These are phyloP conservation scores for Hafferia zeledoni DNA, from an alignment of 2,797 vertebrate genomes.

Conservation along the genomic window DNA sequence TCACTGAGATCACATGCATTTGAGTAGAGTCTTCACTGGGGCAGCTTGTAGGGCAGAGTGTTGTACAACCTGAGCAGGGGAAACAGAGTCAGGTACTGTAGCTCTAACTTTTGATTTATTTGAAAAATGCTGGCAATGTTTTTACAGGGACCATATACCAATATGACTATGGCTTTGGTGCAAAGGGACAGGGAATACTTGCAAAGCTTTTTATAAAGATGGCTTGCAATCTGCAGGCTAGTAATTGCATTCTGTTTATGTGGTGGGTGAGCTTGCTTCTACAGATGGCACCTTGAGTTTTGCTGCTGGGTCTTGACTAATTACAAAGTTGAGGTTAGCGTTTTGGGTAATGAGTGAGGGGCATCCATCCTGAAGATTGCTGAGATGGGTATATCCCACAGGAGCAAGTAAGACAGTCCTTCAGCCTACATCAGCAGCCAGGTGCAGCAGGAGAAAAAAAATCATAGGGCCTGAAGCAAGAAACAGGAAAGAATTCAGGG, in stretches of 20 bases:
- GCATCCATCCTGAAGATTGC: background rate
- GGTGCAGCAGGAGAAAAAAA: background rate
- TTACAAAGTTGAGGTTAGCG: background rate
- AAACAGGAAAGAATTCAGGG: background rate
- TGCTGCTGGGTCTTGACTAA: background rate
- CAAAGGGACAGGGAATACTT: slow-evolving; percentile 3
- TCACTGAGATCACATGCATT: background rate
- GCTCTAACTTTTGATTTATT: background rate
- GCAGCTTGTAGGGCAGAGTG: background rate
- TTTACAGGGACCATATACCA: background rate
- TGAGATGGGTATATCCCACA: background rate
- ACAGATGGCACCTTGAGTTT: background rate
- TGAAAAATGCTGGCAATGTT: background rate
- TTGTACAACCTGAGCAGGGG: background rate
- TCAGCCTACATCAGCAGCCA: background rate
- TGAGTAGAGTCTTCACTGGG: background rate
- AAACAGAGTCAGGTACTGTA: background rate
- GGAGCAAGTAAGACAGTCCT: background rate
- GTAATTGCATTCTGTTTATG: background rate
- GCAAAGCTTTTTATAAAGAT: background rate
- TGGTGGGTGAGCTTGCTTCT: background rate
- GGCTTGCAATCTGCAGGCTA: background rate
- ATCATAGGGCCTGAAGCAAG: background rate
- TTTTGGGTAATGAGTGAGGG: background rate
- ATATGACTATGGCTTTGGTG: background rate